Conservation (phyloP, 2,888 invertebrate genomes). For the Orthosia cruda region DNA sequence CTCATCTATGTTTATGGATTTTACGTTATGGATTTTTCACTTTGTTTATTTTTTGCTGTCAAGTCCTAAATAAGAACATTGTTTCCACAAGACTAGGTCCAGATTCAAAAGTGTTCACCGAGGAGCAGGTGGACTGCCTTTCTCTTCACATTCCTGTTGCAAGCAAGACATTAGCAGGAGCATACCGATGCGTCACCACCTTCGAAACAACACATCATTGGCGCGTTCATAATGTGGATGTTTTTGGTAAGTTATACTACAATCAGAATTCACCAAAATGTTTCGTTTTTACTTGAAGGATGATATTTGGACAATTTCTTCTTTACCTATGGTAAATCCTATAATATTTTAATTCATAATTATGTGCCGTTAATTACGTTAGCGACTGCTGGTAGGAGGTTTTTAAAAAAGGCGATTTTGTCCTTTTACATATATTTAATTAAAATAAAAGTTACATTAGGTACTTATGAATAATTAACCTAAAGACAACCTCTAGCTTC, state of each 20-base stretch:
- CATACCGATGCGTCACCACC: constrained; percentile 81
- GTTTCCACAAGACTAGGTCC: constrained; percentile 89
- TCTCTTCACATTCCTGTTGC: constrained; percentile 80
- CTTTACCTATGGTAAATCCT: too few relatives aligned
- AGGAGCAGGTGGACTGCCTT: constrained; percentile 74
- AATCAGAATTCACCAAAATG: not conserved
- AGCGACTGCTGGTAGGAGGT: too few relatives aligned
- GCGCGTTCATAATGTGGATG: constrained; percentile 76
- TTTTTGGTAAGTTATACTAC: constrained; percentile 78
- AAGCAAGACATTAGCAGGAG: constrained; percentile 80
- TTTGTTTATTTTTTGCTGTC: constrained; percentile 38
- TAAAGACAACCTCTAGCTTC: too few relatives aligned
- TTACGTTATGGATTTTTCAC: not conserved
- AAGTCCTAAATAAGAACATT: constrained; percentile 80
- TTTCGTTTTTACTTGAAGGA: not conserved
- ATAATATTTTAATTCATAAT: too few relatives aligned
- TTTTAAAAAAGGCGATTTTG: too few relatives aligned
- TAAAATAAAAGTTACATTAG: too few relatives aligned
- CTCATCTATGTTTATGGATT: too few relatives aligned
- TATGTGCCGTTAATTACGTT: too few relatives aligned
- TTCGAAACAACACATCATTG: constrained; percentile 73
- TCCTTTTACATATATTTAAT: too few relatives aligned
- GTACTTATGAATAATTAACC: too few relatives aligned
- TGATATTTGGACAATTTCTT: not conserved
- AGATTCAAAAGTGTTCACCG: constrained; percentile 80